Evolutionary conservation across 2,888 invertebrate genomes (phyloP), one percentile per base, ranked within the genome.

Genomic region (Pandemis cinnamomeana): DNA sequence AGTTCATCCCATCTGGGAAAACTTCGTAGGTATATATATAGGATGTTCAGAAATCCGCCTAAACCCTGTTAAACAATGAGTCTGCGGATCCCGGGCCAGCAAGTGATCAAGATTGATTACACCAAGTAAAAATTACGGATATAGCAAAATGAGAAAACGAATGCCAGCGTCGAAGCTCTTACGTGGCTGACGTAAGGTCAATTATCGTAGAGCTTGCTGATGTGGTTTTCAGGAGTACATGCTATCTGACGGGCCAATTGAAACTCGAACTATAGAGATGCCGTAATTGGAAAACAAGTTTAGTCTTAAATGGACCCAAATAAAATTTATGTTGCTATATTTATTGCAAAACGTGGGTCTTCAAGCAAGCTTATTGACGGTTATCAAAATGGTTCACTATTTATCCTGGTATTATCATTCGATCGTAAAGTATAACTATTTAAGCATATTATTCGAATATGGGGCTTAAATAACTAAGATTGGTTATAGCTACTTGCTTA

Each of bases 51-150:
- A 41, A 61, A 61, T n/a, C 42, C 20, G 42, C 20, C 11, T 36
- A 61, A 61, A 42, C 41, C 61, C 36, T 7, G 42, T 41, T 13
- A 61, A 41, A 61, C 61, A 61, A 61, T 61, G 61, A 61, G 61
- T 1, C 41, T n/a, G 61, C 61, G 42, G 10, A 61, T 42, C n/a
- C 7, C 61, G n/a, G 61, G 7, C 61, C 42, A 41, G 42, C 61
- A 42, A 42, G n/a, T 61, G 61, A 61, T 41, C 41, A 61, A 61
- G 61, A 61, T 61, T 61, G 61, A 61, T 61, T 58, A 27, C 58
- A 58, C 58, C 58, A 58, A 58, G 27, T 58, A 58, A 58, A 58
- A 58, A 58, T 58, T 58, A 27, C 58, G 58, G 58, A 58, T 58
- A 58, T 27, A 11, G 58, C 27, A 58, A 58, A 58, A 58, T 11